Evolutionary conservation across 2,888 invertebrate genomes (phyloP).

Genomic region (Prosapia bicincta): DNA sequence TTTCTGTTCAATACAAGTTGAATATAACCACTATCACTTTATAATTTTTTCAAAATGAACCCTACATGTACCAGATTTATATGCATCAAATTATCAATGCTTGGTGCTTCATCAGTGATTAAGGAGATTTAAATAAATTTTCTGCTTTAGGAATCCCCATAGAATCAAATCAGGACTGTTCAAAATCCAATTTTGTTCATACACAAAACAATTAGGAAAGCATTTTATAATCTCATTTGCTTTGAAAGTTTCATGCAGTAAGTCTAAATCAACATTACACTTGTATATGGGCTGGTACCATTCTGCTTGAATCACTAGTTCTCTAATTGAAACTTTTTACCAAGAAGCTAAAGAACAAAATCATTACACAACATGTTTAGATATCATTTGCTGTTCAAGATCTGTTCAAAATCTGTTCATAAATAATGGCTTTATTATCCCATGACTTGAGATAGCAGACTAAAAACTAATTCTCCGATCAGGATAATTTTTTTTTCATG

Average conservation of each 20-base stretch:
- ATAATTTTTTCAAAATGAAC: too few species aligned
- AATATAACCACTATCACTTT: too few species aligned
- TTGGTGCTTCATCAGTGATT: too few species aligned
- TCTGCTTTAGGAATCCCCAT: too few species aligned
- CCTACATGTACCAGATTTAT: too few species aligned
- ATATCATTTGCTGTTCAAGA: neutral
- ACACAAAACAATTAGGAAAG: neutral
- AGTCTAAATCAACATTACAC: slow-evolving; percentile 2
- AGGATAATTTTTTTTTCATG: neutral
- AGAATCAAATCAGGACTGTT: neutral
- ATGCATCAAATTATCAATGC: too few species aligned
- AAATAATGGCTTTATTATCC: neutral
- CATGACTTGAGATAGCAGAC: slow-evolving; percentile 2
- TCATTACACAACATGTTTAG: neutral
- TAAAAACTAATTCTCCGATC: neutral
- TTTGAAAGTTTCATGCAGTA: neutral
- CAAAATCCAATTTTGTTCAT: neutral
- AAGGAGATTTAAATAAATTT: too few species aligned
- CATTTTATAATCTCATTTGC: neutral
- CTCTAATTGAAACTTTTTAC: neutral
- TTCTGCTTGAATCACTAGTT: neutral
- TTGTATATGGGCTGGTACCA: neutral
- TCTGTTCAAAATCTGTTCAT: neutral
- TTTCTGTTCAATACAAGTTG: too few species aligned
- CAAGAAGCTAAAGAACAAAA: neutral